Evolutionary conservation across 2,888 invertebrate genomes (phyloP), one percentile per base, ranked within the genome.

Genomic region (Sphinx pinastri): DNA sequence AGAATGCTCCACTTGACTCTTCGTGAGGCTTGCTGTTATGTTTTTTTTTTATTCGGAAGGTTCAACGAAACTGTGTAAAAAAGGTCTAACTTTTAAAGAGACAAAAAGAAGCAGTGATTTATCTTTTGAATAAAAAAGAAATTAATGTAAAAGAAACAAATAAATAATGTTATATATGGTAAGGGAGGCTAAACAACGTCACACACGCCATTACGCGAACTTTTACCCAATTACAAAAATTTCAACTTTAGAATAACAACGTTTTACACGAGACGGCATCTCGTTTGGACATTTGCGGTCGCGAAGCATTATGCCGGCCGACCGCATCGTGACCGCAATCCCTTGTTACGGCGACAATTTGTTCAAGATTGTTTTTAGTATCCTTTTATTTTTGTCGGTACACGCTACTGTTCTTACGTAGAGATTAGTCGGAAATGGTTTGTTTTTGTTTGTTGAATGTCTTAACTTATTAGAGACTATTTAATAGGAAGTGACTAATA

Each of bases 301-400:
- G 75, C 76, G 77, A 76, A 77, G 78, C 81, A 88, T 88, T 87
- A 88, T 81, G 80, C 80, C 74, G 74, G 75, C 70, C 73, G 73
- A 84, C 85, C 86, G 79, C 85, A 84, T 25, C 55, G 55, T 59
- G 38, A 70, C 70, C 66, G 77, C 72, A 71, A 79, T 83, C 81
- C 85, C 91, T 91, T 84, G 92, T 92, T 90, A 90, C 84, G 79
- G 81, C 77, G 88, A 89, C 89, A 90, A 90, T 87, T 87, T 87
- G 80, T 73, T 77, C 73, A 49, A 71, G 72, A 74, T 75, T 76
- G 77, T 80, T 85, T 83, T 83, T 86, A 67, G 25, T 51, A 31
- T 58, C n/a, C 38, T 51, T 51, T 38, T 12, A 74, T 75, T 76
- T 78, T 70, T 74, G 77, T 71, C 72, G 73, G 70, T 58, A 66